phyloP scores from a whole-genome alignment of 2,797 vertebrate genomes.

The Eleutherodactylus coqui region DNA sequence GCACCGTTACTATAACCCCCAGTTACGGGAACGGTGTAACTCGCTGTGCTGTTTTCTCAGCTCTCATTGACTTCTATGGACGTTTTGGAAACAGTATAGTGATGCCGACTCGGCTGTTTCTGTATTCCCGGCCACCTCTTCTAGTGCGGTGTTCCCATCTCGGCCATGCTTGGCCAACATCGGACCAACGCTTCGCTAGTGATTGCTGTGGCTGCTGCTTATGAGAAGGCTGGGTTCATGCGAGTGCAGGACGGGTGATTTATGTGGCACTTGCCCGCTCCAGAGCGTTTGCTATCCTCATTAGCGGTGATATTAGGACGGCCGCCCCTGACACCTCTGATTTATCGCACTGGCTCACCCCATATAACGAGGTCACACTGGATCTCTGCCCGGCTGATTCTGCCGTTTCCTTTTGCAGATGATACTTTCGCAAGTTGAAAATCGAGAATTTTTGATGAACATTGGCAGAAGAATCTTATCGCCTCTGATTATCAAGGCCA shows the following conservation, averaged over 20 bases:
- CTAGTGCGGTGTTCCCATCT: no score
- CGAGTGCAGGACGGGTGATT: background rate
- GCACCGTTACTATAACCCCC: no score
- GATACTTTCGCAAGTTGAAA: conserved; percentile 86
- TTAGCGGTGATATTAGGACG: background rate
- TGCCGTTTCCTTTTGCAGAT: conserved; percentile 76
- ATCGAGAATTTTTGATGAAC: conserved; percentile 89
- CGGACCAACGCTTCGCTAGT: no score
- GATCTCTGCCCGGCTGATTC: background rate
- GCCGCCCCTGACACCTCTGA: background rate
- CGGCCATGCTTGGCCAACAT: no score
- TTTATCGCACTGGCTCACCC: background rate
- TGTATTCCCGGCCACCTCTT: no score
- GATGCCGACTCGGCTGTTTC: no score
- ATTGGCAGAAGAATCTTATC: conserved; percentile 93
- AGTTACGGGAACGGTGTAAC: no score
- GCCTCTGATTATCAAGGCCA: conserved; percentile 88
- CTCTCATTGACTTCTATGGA: no score
- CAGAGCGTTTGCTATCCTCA: background rate
- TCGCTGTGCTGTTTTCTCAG: no score
- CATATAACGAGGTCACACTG: background rate
- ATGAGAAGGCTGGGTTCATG: background rate
- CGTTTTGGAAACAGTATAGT: no score
- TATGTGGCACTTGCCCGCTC: background rate
- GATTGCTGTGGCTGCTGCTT: no score